Base-by-base conservation (phyloP, 1,140 invertebrate genomes). In the Drosophila orosa region DNA sequence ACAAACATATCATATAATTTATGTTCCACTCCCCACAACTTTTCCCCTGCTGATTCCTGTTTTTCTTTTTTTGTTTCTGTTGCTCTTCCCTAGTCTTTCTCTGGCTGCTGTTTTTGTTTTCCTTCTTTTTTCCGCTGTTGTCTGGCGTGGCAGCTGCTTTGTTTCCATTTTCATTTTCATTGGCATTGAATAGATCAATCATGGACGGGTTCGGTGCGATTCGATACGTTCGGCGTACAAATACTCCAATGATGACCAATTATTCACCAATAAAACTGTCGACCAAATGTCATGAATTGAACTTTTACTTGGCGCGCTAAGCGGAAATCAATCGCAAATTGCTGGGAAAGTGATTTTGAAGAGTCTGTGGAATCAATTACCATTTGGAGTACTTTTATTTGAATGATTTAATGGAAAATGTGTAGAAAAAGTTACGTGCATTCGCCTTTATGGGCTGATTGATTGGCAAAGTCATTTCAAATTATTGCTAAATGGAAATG, bases 181-280 rank as follows among this genome's bases (percentile, higher is more conserved):
- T 84, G 81, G 82, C 81, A 78, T 59, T 68, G 72, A 61, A 83
- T 77, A 86, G 83, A 86, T 86, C 83, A 86, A 86, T 86, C 83
- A 86, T 89, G 83, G 61, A 71, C 65, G 82, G 57, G 52, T 42
- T 71, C 67, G 40, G 19, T 31, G 67, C 39, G 35, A 33, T 47
- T 58, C 67, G 66, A 54, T 54, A 54, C 50, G 77, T 65, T 74
- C 69, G 71, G 66, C 75, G 72, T 73, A 87, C 83, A 87, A 86
- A 86, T 83, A 65, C 79, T 74, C 79, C 81, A 89, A 89, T 86
- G 79, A 86, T 86, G 77, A 86, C 79, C 83, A 86, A 86, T 86
- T 86, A 86, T 86, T 86, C 84, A 83, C 79, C 83, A 86, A 86
- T 86, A 86, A 86, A 86, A 86, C 75, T 87, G 83, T 86, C 83